Conservation (phyloP, 1,140 invertebrate genomes). For the Drosophila sproati region DNA sequence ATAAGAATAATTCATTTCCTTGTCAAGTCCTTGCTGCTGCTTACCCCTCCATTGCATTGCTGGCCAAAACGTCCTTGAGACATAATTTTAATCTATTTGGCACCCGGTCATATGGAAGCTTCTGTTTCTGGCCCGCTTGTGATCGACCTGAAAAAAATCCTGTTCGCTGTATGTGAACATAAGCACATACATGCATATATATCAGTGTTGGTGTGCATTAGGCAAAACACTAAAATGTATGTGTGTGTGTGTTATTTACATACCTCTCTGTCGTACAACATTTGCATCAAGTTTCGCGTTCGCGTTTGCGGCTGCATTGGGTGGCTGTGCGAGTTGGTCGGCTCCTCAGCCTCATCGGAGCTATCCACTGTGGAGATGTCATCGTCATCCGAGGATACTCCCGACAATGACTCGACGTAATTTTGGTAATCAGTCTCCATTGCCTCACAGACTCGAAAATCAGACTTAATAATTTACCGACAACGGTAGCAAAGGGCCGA, state of each 20-base stretch:
- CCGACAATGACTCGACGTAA: conserved; percentile 73
- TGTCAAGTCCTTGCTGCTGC: neutral
- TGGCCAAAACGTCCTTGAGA: conserved; percentile 86
- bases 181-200: neutral
- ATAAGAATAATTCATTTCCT: neutral
- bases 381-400: conserved; percentile 75
- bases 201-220: neutral
- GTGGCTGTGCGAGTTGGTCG: conserved; percentile 30
- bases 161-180: conserved; percentile 40
- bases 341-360: conserved; percentile 69
- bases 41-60: conserved; percentile 82
- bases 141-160: conserved; percentile 65
- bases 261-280: conserved; percentile 77
- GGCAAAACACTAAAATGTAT: neutral
- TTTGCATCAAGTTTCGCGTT: conserved; percentile 66
- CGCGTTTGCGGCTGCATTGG: conserved; percentile 33
- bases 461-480: conserved; percentile 65
- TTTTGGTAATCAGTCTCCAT: conserved; percentile 76
- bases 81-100: conserved; percentile 87
- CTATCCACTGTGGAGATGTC: conserved; percentile 73
- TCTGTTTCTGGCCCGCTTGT: conserved; percentile 54
- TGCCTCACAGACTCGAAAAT: conserved; percentile 46
- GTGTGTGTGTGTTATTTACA: neutral
- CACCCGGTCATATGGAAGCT: conserved; percentile 86
- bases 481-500: conserved; percentile 7